phyloP scores from a whole-genome alignment of 2,797 vertebrate genomes.

The Labroides dimidiatus region DNA sequence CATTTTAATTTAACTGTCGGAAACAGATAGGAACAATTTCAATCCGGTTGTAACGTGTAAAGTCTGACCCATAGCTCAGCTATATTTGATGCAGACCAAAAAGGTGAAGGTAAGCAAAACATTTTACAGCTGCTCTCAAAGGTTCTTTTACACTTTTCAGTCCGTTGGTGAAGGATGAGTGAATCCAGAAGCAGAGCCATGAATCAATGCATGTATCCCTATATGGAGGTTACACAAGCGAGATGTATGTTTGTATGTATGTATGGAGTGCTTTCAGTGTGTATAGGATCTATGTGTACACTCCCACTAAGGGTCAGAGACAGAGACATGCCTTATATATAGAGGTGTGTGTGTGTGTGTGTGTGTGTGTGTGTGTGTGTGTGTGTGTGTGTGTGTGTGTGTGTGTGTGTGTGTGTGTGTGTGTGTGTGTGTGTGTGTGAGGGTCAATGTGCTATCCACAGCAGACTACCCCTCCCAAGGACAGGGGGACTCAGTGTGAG shows the following conservation, averaged over 20 bases:
- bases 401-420: constrained; percentile 17
- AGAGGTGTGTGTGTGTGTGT: constrained; percentile 16
- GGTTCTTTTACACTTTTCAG: constrained; percentile 30
- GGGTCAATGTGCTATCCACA: constrained; percentile 52
- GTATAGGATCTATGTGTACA: constrained; percentile 34
- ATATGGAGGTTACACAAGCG: constrained; percentile 29
- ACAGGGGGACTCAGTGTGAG: constrained; percentile 75
- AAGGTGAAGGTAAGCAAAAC: constrained; percentile 33
- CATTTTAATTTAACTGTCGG: constrained; percentile 48
- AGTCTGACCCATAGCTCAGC: constrained; percentile 42
- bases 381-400: constrained; percentile 10
- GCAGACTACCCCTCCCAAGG: constrained; percentile 63
- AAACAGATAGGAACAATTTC: constrained; percentile 48
- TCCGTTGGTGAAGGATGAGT: constrained; percentile 10
- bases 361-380: constrained; percentile 18
- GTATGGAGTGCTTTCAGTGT: constrained; percentile 23
- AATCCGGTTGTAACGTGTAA: constrained; percentile 22
- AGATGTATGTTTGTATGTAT: constrained; percentile 28
- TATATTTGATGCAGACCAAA: constrained; percentile 24
- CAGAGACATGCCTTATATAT: constrained; percentile 28
- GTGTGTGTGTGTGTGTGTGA: constrained; percentile 16
- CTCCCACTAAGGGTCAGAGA: constrained; percentile 38
- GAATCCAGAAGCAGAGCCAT: constrained; percentile 26
- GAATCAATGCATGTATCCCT: constrained; percentile 47
- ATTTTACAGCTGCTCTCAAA: constrained; percentile 42